Evolutionary conservation across 2,888 invertebrate genomes (phyloP).

Genomic region (Polyommatus iphigenia): DNA sequence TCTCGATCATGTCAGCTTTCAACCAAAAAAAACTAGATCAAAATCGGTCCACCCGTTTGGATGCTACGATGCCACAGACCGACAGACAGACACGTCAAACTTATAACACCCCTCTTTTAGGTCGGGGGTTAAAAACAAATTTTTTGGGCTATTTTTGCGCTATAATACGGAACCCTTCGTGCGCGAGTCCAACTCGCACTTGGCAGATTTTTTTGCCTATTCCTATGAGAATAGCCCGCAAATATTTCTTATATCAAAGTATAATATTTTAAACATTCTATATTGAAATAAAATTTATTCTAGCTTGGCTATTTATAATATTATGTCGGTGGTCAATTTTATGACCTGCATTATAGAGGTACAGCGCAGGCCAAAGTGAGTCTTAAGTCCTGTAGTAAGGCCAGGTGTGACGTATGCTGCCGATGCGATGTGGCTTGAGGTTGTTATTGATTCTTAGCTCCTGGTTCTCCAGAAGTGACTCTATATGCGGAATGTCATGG

Average conservation of each 20-base stretch:
- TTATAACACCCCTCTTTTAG: too few species aligned
- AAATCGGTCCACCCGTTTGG: too few species aligned
- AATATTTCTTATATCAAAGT: not conserved
- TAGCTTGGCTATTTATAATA: not conserved
- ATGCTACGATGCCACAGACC: too few species aligned
- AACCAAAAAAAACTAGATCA: too few species aligned
- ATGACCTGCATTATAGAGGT: not conserved
- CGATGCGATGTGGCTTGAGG: conserved; percentile 80
- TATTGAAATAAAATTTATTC: not conserved
- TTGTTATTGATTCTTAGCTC: conserved; percentile 80
- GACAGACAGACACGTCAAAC: too few species aligned
- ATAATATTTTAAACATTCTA: not conserved
- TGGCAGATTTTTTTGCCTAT: too few species aligned
- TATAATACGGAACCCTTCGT: too few species aligned
- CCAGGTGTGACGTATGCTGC: conserved; percentile 82
- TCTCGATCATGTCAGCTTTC: too few species aligned
- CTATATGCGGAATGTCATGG: conserved; percentile 83
- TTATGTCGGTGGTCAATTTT: conserved; percentile 44
- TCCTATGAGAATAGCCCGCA: too few species aligned
- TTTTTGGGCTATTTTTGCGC: too few species aligned
- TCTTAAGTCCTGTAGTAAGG: conserved; percentile 76
- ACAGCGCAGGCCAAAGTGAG: not conserved
- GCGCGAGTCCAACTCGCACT: too few species aligned
- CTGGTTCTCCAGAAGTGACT: conserved; percentile 82
- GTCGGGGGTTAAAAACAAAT: too few species aligned